Base-by-base conservation (phyloP, 2,888 invertebrate species). In the Drosophila maculinotata region DNA sequence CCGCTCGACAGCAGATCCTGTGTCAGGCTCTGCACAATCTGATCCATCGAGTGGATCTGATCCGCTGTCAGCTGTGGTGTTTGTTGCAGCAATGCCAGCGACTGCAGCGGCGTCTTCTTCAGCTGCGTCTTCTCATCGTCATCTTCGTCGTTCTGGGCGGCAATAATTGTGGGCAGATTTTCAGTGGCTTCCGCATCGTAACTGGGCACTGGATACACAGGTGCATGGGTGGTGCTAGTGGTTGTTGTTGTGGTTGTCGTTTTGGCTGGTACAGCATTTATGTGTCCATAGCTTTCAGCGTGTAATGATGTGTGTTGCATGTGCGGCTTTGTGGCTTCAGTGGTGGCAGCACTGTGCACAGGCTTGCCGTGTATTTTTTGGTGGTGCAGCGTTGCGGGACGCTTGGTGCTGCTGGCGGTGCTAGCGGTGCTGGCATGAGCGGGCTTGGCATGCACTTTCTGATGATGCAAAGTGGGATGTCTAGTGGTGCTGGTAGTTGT, bases 21-120 rank as follows among this genome's bases (percentile, higher is more conserved):
- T 2, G 90, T 89, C 0, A 91, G 76, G 4, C 88, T 87, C 47
- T 89, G 89, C 33, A 91, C 79, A 23, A 91, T 90, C 78, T 91
- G 90, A 68, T 91, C 90, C 75, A 90, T 89, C 0, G 91, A 90
- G 1, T 88, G 65, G 49, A 90, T 85, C 5, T 83, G 70, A 54
- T 89, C 90, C 2, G 88, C 85, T 1, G 89, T 76, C 4, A 84
- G 53, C 20, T 72, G 68, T 20, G 76, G 67, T 17, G 69, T 62
- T 3, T 77, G 76, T 23, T 88, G 89, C 25, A 88, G 49, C 26
- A 71, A 26, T 0, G 88, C 62, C n/a, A 86, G 47, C 1, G 88
- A 76, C 0, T 81, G 71, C 35, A 87, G 36, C 0, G 80, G 73
- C 1, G 79, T 67, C 15, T 88, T 80, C 58, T 86, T 88, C 1